Evolutionary conservation across 2,797 vertebrate genomes (phyloP), one percentile per base, ranked within the genome.

Genomic region (Phaenicophaeus curvirostris): DNA sequence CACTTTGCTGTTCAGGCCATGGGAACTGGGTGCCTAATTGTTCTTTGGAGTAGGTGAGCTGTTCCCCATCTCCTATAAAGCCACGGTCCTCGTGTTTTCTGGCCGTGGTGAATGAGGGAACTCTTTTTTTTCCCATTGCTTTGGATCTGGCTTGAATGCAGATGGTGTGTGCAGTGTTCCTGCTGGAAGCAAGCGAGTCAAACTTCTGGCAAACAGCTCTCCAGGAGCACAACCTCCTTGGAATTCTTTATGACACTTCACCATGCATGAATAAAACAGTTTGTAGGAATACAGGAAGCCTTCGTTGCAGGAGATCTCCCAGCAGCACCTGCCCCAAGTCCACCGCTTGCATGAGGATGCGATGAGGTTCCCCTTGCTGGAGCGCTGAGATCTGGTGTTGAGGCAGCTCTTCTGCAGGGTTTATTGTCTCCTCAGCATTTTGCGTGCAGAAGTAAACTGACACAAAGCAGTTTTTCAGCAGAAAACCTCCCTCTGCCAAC

Each of bases 321-420:
- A 9, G 53, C 82, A 8, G 57, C 0, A 3, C 57, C 74, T 16
- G 59, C 30, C 31, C 31, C 0, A 4, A 65, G 46, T 35, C 11
- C 0, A 6, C 35, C 4, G 14, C 69, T 79, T 3, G 1, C 50
- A 2, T 0, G 0, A 8, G 66, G 78, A 63, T 31, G 66, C 48
- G n/a, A n/a, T n/a, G n/a, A n/a, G n/a, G 75, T 8, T 42, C 62
- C 50, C 21, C 2, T 48, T 0, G 1, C 51, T 1, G 1, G 18
- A 61, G 76, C 66, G 9, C 15, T 3, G 0, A 0, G 2, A 10
- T 27, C 55, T 6, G n/a, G 24, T 33, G 59, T 10, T 24, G 6
- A 6, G 0, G 10, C 48, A 27, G 31, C 31, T 31, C 30, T 51
- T 51, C 42, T 8, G 5, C 9, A 12, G 75, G 42, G 42, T 13